Evolutionary conservation across 2,888 invertebrate species (phyloP).

Genomic region (Tridacna crocea): DNA sequence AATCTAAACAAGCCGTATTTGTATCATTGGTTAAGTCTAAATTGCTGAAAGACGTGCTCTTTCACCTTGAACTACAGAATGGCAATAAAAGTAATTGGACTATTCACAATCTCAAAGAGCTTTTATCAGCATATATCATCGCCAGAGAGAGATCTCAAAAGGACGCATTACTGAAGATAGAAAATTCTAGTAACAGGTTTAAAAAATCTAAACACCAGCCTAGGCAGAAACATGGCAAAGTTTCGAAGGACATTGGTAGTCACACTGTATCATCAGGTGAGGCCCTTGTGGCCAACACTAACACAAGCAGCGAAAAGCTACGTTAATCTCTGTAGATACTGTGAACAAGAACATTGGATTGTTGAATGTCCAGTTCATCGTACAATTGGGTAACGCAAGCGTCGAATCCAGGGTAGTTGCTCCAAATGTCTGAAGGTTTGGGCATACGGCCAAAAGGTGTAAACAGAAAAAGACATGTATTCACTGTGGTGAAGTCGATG

Average conservation of each 20-base stretch:
- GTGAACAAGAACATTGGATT: neutral
- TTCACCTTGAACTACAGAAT: neutral
- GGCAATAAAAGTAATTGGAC: neutral
- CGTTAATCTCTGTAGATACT: conserved; percentile 1
- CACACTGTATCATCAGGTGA: neutral
- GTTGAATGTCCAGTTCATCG: neutral
- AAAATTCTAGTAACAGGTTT: neutral
- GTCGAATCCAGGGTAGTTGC: conserved; percentile 1
- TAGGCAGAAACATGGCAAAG: neutral
- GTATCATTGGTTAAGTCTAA: neutral
- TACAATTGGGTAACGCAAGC: neutral
- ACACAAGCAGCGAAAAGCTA: neutral
- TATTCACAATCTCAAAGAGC: neutral
- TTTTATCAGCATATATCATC: neutral
- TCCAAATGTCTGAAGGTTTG: conserved; percentile 1
- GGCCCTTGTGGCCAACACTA: conserved; percentile 3
- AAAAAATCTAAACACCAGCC: neutral
- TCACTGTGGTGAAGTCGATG: neutral
- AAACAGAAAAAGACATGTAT: neutral
- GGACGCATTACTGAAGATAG: conserved; percentile 4
- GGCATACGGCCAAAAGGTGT: neutral
- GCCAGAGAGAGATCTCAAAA: neutral
- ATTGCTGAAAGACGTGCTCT: neutral
- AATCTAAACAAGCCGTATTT: neutral
- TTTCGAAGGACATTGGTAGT: neutral